A percentile compares a stretch with the other conserved stretches of the same genome.
Evolutionary conservation across 2,797 vertebrate genomes (phyloP).

Genomic region (Malacoctenus gilli): DNA sequence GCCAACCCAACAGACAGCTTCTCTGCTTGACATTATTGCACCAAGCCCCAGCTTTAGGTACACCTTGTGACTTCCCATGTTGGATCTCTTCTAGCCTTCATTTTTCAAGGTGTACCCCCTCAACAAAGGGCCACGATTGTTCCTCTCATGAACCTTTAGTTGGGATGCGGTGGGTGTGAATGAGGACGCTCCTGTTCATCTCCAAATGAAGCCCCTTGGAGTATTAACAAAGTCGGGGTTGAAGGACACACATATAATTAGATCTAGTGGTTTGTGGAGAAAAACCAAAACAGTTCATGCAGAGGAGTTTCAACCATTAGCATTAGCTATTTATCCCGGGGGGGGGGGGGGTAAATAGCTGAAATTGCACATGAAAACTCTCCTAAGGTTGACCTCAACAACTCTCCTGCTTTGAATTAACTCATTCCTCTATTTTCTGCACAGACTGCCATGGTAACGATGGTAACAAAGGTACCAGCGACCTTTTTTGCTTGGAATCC

Average conservation of each 20-base stretch:
- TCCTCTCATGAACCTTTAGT: too few species aligned
- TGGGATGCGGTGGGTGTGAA: neutral
- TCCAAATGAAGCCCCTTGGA: neutral
- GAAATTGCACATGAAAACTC: too few species aligned
- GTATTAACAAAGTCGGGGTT: neutral
- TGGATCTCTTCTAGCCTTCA: too few species aligned
- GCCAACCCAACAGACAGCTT: conserved; percentile 1
- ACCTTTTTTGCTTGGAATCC: too few species aligned
- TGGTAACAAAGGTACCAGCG: too few species aligned
- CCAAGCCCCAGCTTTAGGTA: too few species aligned
- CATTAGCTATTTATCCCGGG: neutral
- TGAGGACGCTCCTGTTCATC: neutral
- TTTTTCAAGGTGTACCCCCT: too few species aligned
- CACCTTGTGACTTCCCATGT: too few species aligned
- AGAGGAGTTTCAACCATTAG: neutral
- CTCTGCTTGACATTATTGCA: neutral
- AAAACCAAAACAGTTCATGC: conserved; percentile 8
- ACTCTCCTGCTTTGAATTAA: too few species aligned
- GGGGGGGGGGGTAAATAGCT: neutral
- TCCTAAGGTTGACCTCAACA: neutral
- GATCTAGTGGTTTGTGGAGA: neutral
- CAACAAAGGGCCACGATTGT: too few species aligned
- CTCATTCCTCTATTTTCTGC: too few species aligned
- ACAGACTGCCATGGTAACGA: too few species aligned
- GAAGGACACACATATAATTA: neutral